Percentiles rank a stretch among this genome's conserved stretches.
These are phyloP conservation scores for Catajapyx aquilonaris DNA, from an alignment of 1,140 invertebrate species.

Conservation along the genomic window DNA sequence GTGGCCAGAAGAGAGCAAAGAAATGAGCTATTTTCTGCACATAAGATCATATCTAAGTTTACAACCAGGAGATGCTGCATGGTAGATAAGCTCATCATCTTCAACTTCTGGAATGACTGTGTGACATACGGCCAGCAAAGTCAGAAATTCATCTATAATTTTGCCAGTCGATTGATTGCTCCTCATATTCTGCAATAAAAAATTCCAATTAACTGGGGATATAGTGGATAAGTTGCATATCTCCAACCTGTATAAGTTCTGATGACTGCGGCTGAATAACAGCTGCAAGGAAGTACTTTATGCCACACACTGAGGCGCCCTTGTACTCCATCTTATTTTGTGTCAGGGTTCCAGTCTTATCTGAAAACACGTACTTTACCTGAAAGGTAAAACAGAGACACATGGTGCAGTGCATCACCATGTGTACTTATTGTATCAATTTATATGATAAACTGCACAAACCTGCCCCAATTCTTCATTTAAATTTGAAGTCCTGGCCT, in stretches of 20 bases:
- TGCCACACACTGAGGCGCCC: conserved; percentile 60
- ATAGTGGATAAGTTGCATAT: conserved; percentile 2
- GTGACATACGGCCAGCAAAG: conserved; percentile 84
- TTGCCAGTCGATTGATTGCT: conserved; percentile 18
- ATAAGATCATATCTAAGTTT: conserved; percentile 7
- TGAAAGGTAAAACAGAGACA: conserved; percentile 14
- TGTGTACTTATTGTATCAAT: not conserved
- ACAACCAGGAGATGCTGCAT: conserved; percentile 93
- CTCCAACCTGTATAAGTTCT: conserved; percentile 8
- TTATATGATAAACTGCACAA: conserved; percentile 4
- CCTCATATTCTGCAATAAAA: conserved; percentile 10
- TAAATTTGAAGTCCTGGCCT: conserved; percentile 93
- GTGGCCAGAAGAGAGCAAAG: not conserved
- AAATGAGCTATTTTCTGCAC: not conserved
- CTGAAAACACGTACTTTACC: conserved; percentile 88
- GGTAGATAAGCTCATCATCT: conserved; percentile 52
- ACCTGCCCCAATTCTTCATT: conserved; percentile 96
- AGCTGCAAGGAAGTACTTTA: conserved; percentile 35
- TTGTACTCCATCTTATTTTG: conserved; percentile 97
- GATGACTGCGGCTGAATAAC: conserved; percentile 8
- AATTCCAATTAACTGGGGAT: too few relatives aligned
- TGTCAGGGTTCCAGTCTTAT: conserved; percentile 95
- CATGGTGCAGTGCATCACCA: not conserved
- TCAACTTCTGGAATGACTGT: conserved; percentile 86
- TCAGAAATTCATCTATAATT: conserved; percentile 63